A percentile compares a stretch with the other conserved stretches of the same genome.
Conservation (phyloP, 2,888 invertebrate genomes). For the Selenia dentaria region DNA sequence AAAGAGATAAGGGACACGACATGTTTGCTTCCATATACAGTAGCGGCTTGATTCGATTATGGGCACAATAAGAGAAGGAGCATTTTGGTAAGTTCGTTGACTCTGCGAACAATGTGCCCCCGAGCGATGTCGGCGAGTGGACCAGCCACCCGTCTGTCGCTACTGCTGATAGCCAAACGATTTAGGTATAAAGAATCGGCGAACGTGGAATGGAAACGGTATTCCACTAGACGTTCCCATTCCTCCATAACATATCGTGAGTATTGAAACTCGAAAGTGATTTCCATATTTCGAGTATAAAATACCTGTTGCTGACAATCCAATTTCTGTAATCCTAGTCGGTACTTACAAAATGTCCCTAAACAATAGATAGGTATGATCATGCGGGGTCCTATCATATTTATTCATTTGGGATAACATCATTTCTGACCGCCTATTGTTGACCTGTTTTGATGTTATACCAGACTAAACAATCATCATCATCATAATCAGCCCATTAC, state of each 20-base stretch:
- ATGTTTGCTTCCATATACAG: slow-evolving; percentile 74
- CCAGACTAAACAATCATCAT: no score
- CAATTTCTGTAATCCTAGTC: background rate
- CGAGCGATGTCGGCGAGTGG: slow-evolving; percentile 51
- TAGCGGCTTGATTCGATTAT: slow-evolving; percentile 76
- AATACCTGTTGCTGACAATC: slow-evolving; percentile 27
- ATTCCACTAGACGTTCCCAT: slow-evolving; percentile 30
- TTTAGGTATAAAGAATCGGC: no score
- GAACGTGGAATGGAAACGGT: slow-evolving; percentile 45
- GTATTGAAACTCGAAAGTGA: slow-evolving; percentile 22
- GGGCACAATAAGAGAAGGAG: slow-evolving; percentile 77
- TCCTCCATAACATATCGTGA: slow-evolving; percentile 4
- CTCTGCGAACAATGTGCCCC: slow-evolving; percentile 74
- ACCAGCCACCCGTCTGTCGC: slow-evolving; percentile 53
- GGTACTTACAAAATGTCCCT: no score
- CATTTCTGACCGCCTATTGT: no score
- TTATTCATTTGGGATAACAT: no score
- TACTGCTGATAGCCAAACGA: slow-evolving; percentile 70
- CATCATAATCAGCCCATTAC: no score
- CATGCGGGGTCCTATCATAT: no score
- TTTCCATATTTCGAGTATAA: slow-evolving; percentile 32
- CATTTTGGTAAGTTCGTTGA: slow-evolving; percentile 82
- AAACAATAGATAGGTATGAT: no score
- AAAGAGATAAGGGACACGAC: slow-evolving; percentile 63
- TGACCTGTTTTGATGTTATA: no score